phyloP scores from a whole-genome alignment of 2,888 invertebrate genomes.

The Rhagonycha fulva region DNA sequence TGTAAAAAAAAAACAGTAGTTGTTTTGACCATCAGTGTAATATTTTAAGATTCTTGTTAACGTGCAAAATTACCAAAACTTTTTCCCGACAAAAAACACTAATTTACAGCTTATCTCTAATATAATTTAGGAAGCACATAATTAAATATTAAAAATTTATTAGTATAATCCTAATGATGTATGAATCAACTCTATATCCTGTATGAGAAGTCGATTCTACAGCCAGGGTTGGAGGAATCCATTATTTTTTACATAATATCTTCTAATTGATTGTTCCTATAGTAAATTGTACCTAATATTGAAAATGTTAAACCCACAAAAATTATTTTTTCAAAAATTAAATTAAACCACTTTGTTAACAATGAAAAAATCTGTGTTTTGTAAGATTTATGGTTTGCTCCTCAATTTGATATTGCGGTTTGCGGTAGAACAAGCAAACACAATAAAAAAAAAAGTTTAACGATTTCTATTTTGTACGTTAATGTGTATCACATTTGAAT shows the following conservation, averaged over 20 bases:
- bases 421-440: background rate
- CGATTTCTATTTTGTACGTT: background rate
- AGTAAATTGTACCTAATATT: background rate
- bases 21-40: background rate
- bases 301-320: background rate
- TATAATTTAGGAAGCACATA: background rate
- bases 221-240: no score
- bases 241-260: no score
- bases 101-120: background rate
- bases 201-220: background rate
- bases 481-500: background rate
- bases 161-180: background rate
- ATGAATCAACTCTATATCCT: background rate
- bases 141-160: background rate
- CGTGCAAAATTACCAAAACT: no score
- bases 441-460: background rate
- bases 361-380: background rate
- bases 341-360: background rate
- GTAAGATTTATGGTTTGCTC: background rate
- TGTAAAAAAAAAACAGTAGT: no score
- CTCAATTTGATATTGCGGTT: background rate
- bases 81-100: background rate
- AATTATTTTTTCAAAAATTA: background rate
- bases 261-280: background rate
- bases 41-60: no score